Conservation (phyloP, 2,888 invertebrate genomes). For the Amiota minor region DNA sequence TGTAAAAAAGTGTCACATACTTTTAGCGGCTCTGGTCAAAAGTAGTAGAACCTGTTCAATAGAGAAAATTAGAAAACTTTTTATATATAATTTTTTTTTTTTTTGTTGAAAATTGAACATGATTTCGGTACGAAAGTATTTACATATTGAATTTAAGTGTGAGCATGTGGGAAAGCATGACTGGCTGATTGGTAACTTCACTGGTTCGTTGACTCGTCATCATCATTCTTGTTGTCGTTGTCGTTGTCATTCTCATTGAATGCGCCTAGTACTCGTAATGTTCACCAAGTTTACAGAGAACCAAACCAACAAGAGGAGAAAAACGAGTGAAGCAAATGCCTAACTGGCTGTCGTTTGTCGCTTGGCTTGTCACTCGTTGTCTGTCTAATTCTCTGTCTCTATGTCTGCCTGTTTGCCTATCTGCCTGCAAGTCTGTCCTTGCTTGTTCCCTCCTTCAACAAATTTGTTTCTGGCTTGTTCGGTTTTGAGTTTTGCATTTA, state of each 20-base stretch:
- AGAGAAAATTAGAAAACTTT: no score
- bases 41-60: no score
- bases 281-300: no score
- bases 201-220: constrained; percentile 16
- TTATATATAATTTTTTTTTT: no score
- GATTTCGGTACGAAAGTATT: no score
- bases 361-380: neutral
- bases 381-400: constrained; percentile 11
- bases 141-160: no score
- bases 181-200: constrained; percentile 4
- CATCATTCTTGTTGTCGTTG: neutral
- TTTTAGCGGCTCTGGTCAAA: neutral
- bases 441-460: neutral
- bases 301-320: no score
- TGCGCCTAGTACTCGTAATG: neutral
- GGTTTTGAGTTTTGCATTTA: constrained; percentile 5
- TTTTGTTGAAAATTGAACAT: no score
- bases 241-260: constrained; percentile 9
- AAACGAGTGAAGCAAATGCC: neutral
- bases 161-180: neutral
- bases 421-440: constrained; percentile 4
- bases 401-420: neutral
- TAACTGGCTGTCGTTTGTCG: constrained; percentile 7
- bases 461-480: neutral
- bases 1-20: constrained; percentile 8